Evolutionary conservation across 2,888 invertebrate species (phyloP), one percentile per base, ranked within the genome.

Genomic region (Trichogramma dendrolimi): DNA sequence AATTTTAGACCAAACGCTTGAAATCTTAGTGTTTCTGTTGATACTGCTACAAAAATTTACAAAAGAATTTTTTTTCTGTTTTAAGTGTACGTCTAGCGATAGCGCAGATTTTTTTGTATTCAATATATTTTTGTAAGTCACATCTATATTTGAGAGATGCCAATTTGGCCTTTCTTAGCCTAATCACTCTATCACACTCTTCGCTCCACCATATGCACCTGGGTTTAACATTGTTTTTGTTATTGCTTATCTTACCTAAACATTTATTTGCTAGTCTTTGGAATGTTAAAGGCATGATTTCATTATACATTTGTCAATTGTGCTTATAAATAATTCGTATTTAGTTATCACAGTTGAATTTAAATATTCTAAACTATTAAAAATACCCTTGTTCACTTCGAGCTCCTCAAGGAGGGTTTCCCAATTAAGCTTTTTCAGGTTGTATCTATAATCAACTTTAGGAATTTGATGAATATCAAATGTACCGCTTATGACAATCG

Each of bases 161-260:
- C 27, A 27, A 27, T 27, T 27, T 27, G 27, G 27, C 27, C 27
- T 27, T 27, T 27, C 27, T 27, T 27, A 27, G 5, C 4, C 65
- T 41, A 6, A 60, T 40, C 0, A 52, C 63, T 39, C 47, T 65
- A 1, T 59, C 55, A 46, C 67, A 67, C 6, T 54, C 48, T 5
- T 61, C 61, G 39, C 62, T 67, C 66, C 66, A 67, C 63, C 67
- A 67, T 1, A 62, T 62, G 38, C 63, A 27, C 6, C 5, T 38
- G 2, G 10, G 8, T 4, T 39, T 47, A 27, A 27, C 27, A 27
- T 27, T 27, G 3, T 27, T 27, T 1, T 27, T 27, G 27, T 1
- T 27, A 27, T 27, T 27, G 10, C 41, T 55, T 50, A 8, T 42
- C 4, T 11, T 49, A 27, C 4, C 7, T 27, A 27, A 14, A 14